Base-by-base conservation (phyloP, 2,888 invertebrate species). In the Leptarthrus brevirostris region DNA sequence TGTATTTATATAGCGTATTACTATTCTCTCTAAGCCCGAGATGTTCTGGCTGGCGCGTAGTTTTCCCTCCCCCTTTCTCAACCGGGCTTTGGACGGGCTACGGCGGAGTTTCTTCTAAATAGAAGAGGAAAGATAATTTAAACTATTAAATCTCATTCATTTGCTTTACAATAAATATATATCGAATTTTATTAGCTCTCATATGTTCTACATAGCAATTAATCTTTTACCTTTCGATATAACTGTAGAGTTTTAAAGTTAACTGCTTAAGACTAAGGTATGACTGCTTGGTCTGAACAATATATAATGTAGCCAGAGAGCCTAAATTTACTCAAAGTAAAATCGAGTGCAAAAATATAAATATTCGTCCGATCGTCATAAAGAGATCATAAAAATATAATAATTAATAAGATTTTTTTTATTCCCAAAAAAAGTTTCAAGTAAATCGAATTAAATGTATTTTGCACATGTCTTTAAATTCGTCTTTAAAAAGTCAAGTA, bases 391-490 rank as follows among this genome's bases (percentile, higher is more conserved):
- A 30, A 30, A 30, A 30, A 30, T 30, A 30, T 30, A 30, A 30
- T 30, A 30, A 30, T 6, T 6, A 30, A 8, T 30, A 8, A 30
- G 8, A 30, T 30, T 30, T n/a, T 8, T 30, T 30, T 30, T 30
- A 30, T 30, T 30, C 30, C 4, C 30, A 8, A 30, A 30, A 30
- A 30, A 4, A 8, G 5, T 30, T 30, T 6, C 4, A 14, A 12
- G 18, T 34, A 61, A 52, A 61, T 36, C 61, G 20, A 61, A 40
- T 34, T 40, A 16, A 24, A 40, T 61, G 30, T 16, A 18, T 36
- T 36, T 34, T 61, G 61, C 61, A 36, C 22, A 20, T 61, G 61
- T 61, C 61, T 61, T 61, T 61, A 61, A 61, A 61, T 61, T 61
- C 61, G 61, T 61, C 40, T 61, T 61, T 6, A 12, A 61, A 18